Percentiles rank a stretch among this genome's conserved stretches.
Conservation (phyloP, 2,113 vertebrate genomes). For the Cephalopterus ornatus region DNA sequence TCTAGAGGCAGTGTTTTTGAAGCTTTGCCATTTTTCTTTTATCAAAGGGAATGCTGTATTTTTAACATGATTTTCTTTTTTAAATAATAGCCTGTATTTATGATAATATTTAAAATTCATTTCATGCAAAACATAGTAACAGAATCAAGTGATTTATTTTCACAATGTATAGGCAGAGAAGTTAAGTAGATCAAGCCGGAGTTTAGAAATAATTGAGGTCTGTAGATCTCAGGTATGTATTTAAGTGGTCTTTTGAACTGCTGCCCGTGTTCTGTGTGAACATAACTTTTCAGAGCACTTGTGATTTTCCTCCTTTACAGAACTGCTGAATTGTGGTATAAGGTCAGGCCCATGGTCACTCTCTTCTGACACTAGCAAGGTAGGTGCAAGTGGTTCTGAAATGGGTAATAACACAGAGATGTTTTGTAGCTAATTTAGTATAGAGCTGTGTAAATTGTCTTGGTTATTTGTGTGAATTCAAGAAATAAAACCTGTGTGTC, state of each 20-base stretch:
- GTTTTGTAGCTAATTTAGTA: background rate
- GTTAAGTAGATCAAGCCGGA: background rate
- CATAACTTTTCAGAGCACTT: slow-evolving; percentile 31
- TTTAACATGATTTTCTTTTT: background rate
- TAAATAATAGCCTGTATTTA: background rate
- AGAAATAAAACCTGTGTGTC: background rate
- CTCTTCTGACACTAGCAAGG: background rate
- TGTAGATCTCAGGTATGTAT: slow-evolving; percentile 5
- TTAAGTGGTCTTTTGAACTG: slow-evolving; percentile 48
- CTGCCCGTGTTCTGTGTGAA: background rate
- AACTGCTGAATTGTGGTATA: background rate
- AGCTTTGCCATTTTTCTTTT: slow-evolving; percentile 4
- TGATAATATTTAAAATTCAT: slow-evolving; percentile 4
- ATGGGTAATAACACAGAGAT: background rate
- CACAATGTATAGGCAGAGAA: background rate
- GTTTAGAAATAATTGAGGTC: slow-evolving; percentile 38
- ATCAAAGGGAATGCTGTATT: background rate
- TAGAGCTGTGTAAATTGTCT: background rate
- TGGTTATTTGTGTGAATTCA: background rate
- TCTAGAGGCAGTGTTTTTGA: slow-evolving; percentile 8
- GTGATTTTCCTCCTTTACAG: slow-evolving; percentile 24
- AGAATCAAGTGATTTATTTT: slow-evolving; percentile 6
- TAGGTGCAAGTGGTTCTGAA: slow-evolving; percentile 4
- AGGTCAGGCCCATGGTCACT: background rate
- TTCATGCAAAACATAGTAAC: background rate